phyloP scores from a whole-genome alignment of 2,797 vertebrate species.

The Sternarchorhynchus goeldii region DNA sequence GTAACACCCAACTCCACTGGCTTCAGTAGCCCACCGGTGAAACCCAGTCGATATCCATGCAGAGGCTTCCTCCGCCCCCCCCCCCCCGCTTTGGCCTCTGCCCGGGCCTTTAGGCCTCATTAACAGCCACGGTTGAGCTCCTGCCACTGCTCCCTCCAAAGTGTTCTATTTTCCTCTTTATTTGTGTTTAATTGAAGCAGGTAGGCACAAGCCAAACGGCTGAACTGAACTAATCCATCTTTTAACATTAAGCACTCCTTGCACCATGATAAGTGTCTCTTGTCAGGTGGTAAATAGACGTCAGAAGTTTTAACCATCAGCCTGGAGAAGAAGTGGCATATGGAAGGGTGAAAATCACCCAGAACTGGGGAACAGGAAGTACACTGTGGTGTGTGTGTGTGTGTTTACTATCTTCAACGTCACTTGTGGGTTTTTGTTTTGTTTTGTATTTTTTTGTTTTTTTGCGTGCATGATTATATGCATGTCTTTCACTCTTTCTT shows the following conservation, averaged over 20 bases:
- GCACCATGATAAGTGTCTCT: slow-evolving; percentile 51
- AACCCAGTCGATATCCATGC: slow-evolving; percentile 71
- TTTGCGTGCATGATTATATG: background rate
- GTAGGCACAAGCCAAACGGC: slow-evolving; percentile 64
- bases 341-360: no score
- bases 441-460: no score
- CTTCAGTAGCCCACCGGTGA: slow-evolving; percentile 62
- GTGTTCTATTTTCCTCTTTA: slow-evolving; percentile 64
- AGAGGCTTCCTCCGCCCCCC: slow-evolving; percentile 59
- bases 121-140: slow-evolving; percentile 54
- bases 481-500: background rate
- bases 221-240: slow-evolving; percentile 66
- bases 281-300: slow-evolving; percentile 25
- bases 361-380: no score
- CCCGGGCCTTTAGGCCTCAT: slow-evolving; percentile 71
- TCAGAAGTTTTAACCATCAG: slow-evolving; percentile 28
- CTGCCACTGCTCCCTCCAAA: slow-evolving; percentile 65
- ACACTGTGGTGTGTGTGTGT: no score
- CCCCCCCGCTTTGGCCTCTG: slow-evolving; percentile 51
- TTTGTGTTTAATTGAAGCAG: slow-evolving; percentile 73
- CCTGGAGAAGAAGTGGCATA: background rate
- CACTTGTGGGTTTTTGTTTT: no score
- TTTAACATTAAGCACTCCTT: slow-evolving; percentile 63
- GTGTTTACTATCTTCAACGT: no score
- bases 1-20: slow-evolving; percentile 51